phyloP scores from a whole-genome alignment of 2,797 vertebrate genomes.

The Cottoperca gobio region DNA sequence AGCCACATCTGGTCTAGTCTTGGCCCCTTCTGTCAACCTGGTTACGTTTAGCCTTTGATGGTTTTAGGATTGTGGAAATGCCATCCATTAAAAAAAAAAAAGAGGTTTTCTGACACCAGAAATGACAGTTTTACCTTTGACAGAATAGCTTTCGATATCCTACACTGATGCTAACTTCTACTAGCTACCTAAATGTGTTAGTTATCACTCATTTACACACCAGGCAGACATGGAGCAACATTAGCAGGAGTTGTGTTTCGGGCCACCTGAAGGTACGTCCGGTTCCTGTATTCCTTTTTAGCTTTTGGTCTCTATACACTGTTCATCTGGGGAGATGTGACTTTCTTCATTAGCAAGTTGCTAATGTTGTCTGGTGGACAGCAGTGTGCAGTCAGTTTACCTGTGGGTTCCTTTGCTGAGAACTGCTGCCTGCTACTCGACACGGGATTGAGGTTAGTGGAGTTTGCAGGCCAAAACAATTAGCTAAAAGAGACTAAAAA shows the following conservation, averaged over 20 bases:
- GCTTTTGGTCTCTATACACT: not conserved
- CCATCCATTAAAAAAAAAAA: no score
- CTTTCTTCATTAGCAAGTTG: not conserved
- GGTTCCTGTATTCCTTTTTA: not conserved
- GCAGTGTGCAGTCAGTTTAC: not conserved
- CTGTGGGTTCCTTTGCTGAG: not conserved
- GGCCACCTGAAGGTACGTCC: not conserved
- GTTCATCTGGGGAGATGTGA: not conserved
- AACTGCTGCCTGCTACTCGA: not conserved
- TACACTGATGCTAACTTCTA: not conserved
- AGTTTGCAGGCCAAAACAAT: no score
- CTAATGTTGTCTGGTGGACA: not conserved
- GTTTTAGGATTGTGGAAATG: no score
- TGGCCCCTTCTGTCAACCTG: no score
- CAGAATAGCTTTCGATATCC: not conserved
- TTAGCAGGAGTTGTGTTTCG: not conserved
- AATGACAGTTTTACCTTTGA: not conserved
- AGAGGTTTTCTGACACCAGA: no score
- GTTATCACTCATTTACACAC: no score
- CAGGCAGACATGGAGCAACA: not conserved
- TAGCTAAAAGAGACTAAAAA: no score
- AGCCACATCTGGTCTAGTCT: not conserved
- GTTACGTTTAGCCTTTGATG: no score
- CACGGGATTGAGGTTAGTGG: not conserved
- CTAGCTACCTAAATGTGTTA: not conserved